Conservation (phyloP, 2,888 invertebrate genomes). For the Hydrotaea cyrtoneurina region DNA sequence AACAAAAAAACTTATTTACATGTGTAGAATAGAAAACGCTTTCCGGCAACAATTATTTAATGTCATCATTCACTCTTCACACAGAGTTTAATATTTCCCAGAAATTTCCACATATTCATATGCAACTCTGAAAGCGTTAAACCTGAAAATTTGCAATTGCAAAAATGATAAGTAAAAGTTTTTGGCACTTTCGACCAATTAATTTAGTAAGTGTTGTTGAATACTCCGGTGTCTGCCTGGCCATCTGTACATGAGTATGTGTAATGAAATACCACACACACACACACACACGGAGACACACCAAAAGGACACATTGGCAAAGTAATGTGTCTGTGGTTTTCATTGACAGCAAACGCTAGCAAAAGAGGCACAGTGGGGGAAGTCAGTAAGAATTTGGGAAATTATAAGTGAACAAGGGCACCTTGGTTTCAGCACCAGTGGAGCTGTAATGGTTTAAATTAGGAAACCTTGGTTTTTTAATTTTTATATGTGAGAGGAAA, state of each 20-base stretch:
- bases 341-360: constrained; percentile 40
- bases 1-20: too few species aligned
- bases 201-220: constrained; percentile 34
- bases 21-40: too few species aligned
- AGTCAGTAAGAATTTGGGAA: background rate
- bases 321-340: constrained; percentile 58
- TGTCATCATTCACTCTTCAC: background rate
- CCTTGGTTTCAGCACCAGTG: too few species aligned
- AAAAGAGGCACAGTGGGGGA: background rate
- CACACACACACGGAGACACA: background rate
- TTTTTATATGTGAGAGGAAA: too few species aligned
- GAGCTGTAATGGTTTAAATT: too few species aligned
- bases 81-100: background rate
- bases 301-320: constrained; percentile 42
- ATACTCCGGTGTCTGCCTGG: background rate
- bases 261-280: background rate
- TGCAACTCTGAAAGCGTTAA: constrained; percentile 41
- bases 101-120: background rate
- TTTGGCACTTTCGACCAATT: constrained; percentile 51
- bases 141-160: background rate
- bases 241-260: constrained; percentile 12
- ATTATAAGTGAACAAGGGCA: too few species aligned
- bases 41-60: too few species aligned
- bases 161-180: constrained; percentile 53
- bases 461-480: too few species aligned